phyloP scores from a whole-genome alignment of 2,113 vertebrate species.

The Actenoides lindsayi region DNA sequence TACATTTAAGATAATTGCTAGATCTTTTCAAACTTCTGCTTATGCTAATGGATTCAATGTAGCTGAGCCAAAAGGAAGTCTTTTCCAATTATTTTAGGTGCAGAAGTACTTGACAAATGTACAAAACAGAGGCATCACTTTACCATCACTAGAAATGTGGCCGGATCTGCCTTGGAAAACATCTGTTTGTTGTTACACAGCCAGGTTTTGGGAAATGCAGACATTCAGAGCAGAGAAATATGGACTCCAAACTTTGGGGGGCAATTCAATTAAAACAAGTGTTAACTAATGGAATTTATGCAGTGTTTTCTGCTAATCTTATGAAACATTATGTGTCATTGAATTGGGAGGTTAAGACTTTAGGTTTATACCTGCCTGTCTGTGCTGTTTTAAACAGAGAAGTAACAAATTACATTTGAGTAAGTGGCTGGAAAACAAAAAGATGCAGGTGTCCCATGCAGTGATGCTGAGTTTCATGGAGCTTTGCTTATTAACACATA shows the following conservation, averaged over 20 bases:
- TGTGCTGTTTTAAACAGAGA: neutral
- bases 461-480: neutral
- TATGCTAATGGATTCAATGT: neutral
- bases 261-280: slow-evolving; percentile 47
- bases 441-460: neutral
- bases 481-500: neutral
- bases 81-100: neutral
- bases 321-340: neutral
- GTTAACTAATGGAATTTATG: slow-evolving; percentile 63
- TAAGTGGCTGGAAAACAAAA: slow-evolving; percentile 10
- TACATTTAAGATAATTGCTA: neutral
- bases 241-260: neutral
- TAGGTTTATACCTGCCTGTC: neutral
- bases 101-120: neutral
- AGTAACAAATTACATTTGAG: neutral
- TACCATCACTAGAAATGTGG: neutral
- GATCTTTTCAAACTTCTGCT: neutral
- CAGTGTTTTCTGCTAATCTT: slow-evolving; percentile 34
- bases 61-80: neutral
- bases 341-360: neutral
- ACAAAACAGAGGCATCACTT: neutral
- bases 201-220: neutral
- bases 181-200: slow-evolving; percentile 43
- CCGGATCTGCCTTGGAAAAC: neutral
- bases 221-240: neutral